phyloP scores from a whole-genome alignment of 2,113 vertebrate genomes.

The Rhipidura dahli region DNA sequence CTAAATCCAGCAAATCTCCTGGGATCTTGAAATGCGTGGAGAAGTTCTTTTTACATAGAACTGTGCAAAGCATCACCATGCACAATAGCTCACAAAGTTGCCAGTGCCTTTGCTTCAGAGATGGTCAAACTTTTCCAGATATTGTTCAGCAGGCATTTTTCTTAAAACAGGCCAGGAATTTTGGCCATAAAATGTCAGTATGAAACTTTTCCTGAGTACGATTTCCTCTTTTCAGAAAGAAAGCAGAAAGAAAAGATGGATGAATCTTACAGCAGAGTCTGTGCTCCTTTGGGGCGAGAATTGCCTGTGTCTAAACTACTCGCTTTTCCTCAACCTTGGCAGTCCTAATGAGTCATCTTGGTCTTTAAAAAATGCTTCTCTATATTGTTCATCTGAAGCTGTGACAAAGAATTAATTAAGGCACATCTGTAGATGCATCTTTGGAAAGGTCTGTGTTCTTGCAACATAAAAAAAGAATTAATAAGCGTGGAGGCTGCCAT shows the following conservation, averaged over 20 bases:
- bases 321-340: neutral
- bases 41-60: slow-evolving; percentile 6
- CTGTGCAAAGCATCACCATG: slow-evolving; percentile 9
- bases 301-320: neutral
- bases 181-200: neutral
- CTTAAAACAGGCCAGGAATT: neutral
- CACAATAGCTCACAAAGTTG: slow-evolving; percentile 21
- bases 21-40: neutral
- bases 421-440: neutral
- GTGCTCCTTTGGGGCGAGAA: neutral
- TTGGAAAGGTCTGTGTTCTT: neutral
- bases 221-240: neutral
- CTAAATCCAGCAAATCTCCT: slow-evolving; percentile 6
- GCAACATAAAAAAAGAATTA: neutral
- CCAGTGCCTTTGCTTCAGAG: slow-evolving; percentile 22
- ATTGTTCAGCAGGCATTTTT: slow-evolving; percentile 35
- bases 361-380: neutral
- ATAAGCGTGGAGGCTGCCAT: neutral
- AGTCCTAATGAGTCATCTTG: neutral
- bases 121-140: slow-evolving; percentile 16
- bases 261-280: neutral
- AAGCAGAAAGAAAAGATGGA: neutral
- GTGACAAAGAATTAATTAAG: neutral
- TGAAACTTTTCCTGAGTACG: neutral
- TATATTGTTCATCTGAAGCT: neutral